A percentile compares a stretch with the other conserved stretches of the same genome.
phyloP scores from a whole-genome alignment of 2,797 vertebrate genomes.

The Periparus ater region DNA sequence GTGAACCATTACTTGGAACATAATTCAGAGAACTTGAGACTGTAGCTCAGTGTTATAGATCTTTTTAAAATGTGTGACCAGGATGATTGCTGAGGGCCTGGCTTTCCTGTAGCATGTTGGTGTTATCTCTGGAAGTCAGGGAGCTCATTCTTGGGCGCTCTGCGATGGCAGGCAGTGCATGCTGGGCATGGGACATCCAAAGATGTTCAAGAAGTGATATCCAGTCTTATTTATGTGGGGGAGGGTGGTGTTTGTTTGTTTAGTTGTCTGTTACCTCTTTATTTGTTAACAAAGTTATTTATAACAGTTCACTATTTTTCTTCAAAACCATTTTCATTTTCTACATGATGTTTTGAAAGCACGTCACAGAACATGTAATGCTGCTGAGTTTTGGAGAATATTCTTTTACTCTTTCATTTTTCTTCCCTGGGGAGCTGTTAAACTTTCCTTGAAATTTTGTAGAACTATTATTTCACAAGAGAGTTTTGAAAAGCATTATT shows the following conservation, averaged over 20 bases:
- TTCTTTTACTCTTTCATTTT: not conserved
- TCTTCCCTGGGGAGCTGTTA: not conserved
- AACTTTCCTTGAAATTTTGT: not conserved
- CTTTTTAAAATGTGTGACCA: not conserved
- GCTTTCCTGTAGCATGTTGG: not conserved
- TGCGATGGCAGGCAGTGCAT: not conserved
- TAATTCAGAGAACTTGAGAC: not conserved
- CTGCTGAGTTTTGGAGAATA: not conserved
- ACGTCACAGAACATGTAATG: fast-evolving
- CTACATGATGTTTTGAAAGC: not conserved
- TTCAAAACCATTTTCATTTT: not conserved
- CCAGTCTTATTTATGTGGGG: not conserved
- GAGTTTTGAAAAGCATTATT: not conserved
- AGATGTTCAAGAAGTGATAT: not conserved
- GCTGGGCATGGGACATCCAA: not conserved
- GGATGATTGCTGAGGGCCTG: not conserved
- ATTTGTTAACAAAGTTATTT: not conserved
- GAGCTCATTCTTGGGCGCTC: not conserved
- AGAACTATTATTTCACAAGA: not conserved
- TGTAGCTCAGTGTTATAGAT: not conserved
- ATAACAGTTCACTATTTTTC: not conserved
- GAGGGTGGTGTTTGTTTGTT: not conserved
- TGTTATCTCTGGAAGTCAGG: not conserved
- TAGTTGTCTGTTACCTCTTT: not conserved
- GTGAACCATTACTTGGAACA: not conserved